These are phyloP conservation scores for Morelia viridis DNA, from an alignment of 2,797 vertebrate genomes.

Conservation along the genomic window DNA sequence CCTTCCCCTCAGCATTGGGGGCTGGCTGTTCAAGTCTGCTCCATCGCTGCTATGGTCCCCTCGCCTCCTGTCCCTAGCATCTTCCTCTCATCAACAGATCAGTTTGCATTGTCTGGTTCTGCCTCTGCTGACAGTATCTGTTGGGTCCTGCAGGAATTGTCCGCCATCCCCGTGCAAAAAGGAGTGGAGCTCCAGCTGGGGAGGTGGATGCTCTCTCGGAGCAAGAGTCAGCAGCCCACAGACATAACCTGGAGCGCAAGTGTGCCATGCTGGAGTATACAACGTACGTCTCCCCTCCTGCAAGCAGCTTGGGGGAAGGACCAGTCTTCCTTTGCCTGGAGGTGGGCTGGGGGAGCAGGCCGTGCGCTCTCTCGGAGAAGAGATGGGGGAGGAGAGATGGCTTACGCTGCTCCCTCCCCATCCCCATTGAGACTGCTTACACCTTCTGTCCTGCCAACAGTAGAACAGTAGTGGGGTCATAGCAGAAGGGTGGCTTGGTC, in stretches of 20 bases:
- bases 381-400: too few relatives aligned
- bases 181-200: conserved; percentile 26
- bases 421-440: too few relatives aligned
- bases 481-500: neutral
- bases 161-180: conserved; percentile 72
- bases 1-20: neutral
- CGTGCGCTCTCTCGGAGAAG: neutral
- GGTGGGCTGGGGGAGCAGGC: neutral
- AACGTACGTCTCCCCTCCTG: conserved; percentile 65
- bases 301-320: too few relatives aligned
- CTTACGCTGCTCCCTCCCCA: rapidly evolving
- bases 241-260: conserved; percentile 75
- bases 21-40: neutral
- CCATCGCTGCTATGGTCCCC: neutral
- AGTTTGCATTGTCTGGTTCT: neutral
- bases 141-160: conserved; percentile 78
- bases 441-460: neutral
- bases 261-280: conserved; percentile 71
- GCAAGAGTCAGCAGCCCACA: conserved; percentile 73
- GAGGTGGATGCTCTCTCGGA: conserved; percentile 65
- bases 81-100: neutral
- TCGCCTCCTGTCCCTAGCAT: neutral
- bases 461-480: neutral
- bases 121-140: neutral
- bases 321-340: neutral